Conservation (phyloP, 1,140 invertebrate species). For the Drosophila busckii region DNA sequence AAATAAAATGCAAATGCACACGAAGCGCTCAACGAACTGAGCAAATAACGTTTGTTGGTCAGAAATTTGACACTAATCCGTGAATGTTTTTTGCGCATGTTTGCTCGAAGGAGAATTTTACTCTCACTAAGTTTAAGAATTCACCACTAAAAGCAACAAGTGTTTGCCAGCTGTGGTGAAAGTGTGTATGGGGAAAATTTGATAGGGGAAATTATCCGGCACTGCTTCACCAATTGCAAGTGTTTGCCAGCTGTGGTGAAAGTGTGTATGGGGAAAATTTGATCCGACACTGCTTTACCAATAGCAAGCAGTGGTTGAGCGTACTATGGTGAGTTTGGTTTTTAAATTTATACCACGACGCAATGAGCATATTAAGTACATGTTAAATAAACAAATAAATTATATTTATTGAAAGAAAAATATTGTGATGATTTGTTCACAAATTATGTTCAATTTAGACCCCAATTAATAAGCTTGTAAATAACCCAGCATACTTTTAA, state of each 20-base stretch:
- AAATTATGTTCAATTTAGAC: no score
- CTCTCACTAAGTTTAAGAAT: no score
- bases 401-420: no score
- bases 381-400: no score
- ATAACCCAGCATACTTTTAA: no score
- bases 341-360: neutral
- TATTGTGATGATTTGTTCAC: no score
- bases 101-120: constrained; percentile 1
- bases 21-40: constrained; percentile 46
- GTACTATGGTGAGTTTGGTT: neutral
- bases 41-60: constrained; percentile 49
- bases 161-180: constrained; percentile 36
- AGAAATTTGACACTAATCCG: constrained; percentile 30
- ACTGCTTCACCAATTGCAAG: constrained; percentile 4
- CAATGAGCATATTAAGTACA: no score
- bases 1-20: constrained; percentile 20
- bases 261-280: neutral
- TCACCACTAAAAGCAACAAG: constrained; percentile 45
- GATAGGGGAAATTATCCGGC: neutral
- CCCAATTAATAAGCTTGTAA: no score
- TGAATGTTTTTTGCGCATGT: constrained; percentile 19
- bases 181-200: neutral
- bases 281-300: constrained; percentile 27
- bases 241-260: neutral
- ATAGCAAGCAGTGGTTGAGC: neutral